These are phyloP conservation scores for Dicranocentrus wangi DNA, from an alignment of 2,888 invertebrate species.

Conservation along the genomic window DNA sequence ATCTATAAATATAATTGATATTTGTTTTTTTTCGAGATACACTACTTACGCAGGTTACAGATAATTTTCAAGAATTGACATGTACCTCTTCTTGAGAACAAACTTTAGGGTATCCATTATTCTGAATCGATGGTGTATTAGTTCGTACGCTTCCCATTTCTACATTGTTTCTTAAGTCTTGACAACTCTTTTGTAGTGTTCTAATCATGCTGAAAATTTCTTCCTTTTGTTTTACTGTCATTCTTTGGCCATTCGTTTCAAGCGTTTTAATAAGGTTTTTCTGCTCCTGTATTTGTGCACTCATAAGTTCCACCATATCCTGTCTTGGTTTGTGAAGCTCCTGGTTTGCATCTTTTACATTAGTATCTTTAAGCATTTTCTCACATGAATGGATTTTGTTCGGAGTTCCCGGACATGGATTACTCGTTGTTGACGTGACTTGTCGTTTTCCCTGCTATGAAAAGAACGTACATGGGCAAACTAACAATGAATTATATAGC, in stretches of 20 bases:
- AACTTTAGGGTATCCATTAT: background rate
- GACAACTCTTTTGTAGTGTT: constrained; percentile 87
- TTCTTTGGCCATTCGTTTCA: constrained; percentile 80
- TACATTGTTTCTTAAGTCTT: constrained; percentile 78
- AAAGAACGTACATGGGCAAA: too few species aligned
- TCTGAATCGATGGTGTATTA: constrained; percentile 70
- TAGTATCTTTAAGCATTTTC: too few species aligned
- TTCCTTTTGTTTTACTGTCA: constrained; percentile 80
- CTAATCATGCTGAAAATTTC: constrained; percentile 87
- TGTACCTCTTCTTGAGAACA: constrained; percentile 79
- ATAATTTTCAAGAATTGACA: background rate
- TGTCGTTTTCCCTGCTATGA: too few species aligned
- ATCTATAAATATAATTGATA: constrained; percentile 75
- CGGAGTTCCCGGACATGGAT: too few species aligned
- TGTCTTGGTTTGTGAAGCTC: constrained; percentile 85
- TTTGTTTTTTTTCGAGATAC: background rate
- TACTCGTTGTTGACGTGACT: too few species aligned
- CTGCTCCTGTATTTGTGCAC: constrained; percentile 90
- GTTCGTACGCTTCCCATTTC: too few species aligned
- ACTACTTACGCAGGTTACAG: background rate
- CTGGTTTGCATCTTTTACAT: too few species aligned
- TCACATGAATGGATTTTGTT: constrained; percentile 82
- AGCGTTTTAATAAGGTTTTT: constrained; percentile 86
- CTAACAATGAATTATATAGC: constrained; percentile 25
- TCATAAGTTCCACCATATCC: constrained; percentile 87